These are phyloP conservation scores for Samia ricini DNA, from an alignment of 1,140 invertebrate species.

Conservation along the genomic window DNA sequence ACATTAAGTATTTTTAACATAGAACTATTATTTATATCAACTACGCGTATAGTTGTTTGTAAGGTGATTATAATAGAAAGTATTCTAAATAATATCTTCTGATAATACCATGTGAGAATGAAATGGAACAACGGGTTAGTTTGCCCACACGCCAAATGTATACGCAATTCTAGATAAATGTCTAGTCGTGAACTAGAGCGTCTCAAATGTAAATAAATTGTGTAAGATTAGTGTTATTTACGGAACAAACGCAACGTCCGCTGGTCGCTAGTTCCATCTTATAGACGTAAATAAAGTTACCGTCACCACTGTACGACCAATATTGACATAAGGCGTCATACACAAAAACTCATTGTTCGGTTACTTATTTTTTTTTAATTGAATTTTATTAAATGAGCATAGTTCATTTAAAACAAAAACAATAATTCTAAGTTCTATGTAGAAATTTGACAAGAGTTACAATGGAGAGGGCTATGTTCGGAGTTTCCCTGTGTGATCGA, in stretches of 20 bases:
- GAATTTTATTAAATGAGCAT: background rate
- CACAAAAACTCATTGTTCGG: background rate
- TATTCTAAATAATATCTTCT: too few species aligned
- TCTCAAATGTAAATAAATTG: slow-evolving; percentile 11
- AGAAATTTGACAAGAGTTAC: too few species aligned
- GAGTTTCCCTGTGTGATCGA: too few species aligned
- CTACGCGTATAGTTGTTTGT: too few species aligned
- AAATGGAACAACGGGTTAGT: background rate
- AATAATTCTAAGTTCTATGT: too few species aligned
- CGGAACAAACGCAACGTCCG: slow-evolving; percentile 11
- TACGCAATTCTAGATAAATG: background rate
- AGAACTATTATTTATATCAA: too few species aligned
- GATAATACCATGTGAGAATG: background rate
- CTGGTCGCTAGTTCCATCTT: slow-evolving; percentile 18
- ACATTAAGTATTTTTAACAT: too few species aligned
- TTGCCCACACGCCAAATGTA: background rate
- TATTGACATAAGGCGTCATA: slow-evolving; percentile 21
- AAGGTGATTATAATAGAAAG: too few species aligned
- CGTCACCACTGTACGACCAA: slow-evolving; percentile 35
- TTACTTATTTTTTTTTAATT: background rate
- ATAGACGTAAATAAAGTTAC: slow-evolving; percentile 43
- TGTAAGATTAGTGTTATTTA: slow-evolving; percentile 22
- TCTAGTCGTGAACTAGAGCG: slow-evolving; percentile 1
- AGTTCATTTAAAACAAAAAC: background rate
- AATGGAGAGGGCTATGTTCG: too few species aligned